Conservation (phyloP, 2,113 vertebrate species). For the Poeciliopsis turrubarensis region DNA sequence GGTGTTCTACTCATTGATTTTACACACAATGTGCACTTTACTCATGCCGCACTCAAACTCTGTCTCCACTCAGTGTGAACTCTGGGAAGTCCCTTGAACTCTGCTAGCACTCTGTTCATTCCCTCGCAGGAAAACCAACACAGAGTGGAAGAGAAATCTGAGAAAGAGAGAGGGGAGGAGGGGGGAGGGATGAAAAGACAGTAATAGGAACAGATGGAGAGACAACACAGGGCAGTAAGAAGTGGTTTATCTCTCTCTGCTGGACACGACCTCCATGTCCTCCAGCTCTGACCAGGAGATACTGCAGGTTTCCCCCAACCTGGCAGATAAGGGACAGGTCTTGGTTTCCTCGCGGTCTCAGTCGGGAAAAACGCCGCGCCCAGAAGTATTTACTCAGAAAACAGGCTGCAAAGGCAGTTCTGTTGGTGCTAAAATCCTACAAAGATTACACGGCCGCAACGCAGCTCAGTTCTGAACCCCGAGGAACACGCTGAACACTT, state of each 20-base stretch:
- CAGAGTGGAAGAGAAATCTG: slow-evolving; percentile 30
- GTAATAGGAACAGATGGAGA: slow-evolving; percentile 24
- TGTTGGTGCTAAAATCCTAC: slow-evolving; percentile 56
- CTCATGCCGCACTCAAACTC: slow-evolving; percentile 21
- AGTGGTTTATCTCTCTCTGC: slow-evolving; percentile 6
- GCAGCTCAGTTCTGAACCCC: not conserved
- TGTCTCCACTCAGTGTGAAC: slow-evolving; percentile 65
- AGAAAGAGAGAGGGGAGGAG: slow-evolving; percentile 23
- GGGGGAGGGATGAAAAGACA: not conserved
- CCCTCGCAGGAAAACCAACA: slow-evolving; percentile 55
- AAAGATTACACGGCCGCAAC: slow-evolving; percentile 36
- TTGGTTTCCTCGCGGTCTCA: slow-evolving; percentile 19
- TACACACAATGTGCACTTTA: slow-evolving; percentile 13
- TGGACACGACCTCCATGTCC: slow-evolving; percentile 21
- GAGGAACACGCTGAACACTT: slow-evolving; percentile 1
- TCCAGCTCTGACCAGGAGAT: slow-evolving; percentile 54
- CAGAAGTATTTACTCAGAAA: slow-evolving; percentile 67
- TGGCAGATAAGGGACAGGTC: slow-evolving; percentile 6
- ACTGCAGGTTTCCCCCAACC: slow-evolving; percentile 18
- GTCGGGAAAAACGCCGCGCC: slow-evolving; percentile 41
- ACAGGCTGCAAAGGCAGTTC: slow-evolving; percentile 59
- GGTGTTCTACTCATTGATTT: slow-evolving; percentile 49
- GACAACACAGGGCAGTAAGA: slow-evolving; percentile 24
- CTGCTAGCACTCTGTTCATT: slow-evolving; percentile 41
- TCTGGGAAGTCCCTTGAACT: slow-evolving; percentile 82